Conservation (phyloP, 2,113 vertebrate genomes). For the Amazona guildingii region DNA sequence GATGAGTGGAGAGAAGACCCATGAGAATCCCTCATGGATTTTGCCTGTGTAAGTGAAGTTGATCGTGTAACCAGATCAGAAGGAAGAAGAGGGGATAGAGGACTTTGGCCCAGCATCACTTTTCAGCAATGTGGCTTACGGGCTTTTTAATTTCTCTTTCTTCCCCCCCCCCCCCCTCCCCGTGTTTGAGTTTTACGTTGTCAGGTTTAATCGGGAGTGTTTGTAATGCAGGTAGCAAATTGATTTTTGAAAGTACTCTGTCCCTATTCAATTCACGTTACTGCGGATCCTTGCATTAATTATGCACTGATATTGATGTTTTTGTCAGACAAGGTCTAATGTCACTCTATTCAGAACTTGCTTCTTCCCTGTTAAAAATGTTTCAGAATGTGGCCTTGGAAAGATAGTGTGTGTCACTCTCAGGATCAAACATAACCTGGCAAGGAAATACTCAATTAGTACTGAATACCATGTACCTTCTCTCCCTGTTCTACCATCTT, state of each 20-base stretch:
- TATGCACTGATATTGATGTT: slow-evolving; percentile 78
- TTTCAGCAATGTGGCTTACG: neutral
- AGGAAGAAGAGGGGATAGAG: neutral
- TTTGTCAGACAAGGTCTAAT: slow-evolving; percentile 77
- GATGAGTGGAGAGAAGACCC: neutral
- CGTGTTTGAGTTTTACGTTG: slow-evolving; percentile 55
- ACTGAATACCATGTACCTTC: slow-evolving; percentile 14
- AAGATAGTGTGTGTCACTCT: slow-evolving; percentile 45
- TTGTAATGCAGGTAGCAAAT: slow-evolving; percentile 79
- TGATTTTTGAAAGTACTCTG: slow-evolving; percentile 77
- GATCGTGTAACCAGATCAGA: neutral
- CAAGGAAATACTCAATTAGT: slow-evolving; percentile 49
- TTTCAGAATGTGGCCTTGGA: slow-evolving; percentile 70
- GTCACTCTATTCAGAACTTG: slow-evolving; percentile 73
- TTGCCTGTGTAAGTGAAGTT: neutral
- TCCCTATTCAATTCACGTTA: slow-evolving; percentile 69
- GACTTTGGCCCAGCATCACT: neutral
- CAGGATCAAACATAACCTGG: slow-evolving; percentile 51
- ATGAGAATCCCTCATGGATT: neutral
- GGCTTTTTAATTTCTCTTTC: neutral
- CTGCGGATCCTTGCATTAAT: slow-evolving; percentile 74
- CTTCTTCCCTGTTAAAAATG: slow-evolving; percentile 72
- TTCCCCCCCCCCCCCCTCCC: accelerated
- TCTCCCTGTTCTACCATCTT: neutral
- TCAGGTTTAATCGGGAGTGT: slow-evolving; percentile 66